Conservation (phyloP, 2,797 vertebrate genomes). For the Fratercula arctica region DNA sequence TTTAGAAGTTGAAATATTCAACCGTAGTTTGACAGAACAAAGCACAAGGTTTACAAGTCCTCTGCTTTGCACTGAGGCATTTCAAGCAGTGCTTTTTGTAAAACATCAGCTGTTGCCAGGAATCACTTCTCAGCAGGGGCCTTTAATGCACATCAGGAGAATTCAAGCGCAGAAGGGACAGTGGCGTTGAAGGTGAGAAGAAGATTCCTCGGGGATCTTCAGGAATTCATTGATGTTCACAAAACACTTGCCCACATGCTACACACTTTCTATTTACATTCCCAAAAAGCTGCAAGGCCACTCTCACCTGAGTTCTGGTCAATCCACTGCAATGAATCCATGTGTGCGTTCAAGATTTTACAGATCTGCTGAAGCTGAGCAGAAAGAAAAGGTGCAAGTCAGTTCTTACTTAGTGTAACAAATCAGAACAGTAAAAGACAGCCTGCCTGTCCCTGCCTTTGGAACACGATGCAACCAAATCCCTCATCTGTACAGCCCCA, state of each 20-base stretch:
- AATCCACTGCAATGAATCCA: conserved; percentile 93
- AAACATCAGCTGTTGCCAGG: not conserved
- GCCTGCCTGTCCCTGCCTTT: not conserved
- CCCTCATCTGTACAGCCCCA: not conserved
- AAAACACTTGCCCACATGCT: not conserved
- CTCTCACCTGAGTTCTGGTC: conserved; percentile 87
- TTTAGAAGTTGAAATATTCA: not conserved
- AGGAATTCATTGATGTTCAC: not conserved
- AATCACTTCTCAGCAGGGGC: not conserved
- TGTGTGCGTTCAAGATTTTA: conserved; percentile 90
- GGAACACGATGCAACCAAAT: not conserved
- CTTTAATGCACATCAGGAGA: not conserved
- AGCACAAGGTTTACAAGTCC: not conserved
- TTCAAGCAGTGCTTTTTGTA: not conserved
- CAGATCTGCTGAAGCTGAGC: conserved; percentile 91
- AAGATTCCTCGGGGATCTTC: not conserved
- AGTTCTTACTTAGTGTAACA: not conserved
- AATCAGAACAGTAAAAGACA: not conserved
- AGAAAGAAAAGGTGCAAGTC: not conserved
- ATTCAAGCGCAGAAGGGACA: not conserved
- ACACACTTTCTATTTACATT: not conserved
- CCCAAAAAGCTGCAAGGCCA: not conserved
- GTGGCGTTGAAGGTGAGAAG: not conserved
- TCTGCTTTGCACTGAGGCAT: not conserved
- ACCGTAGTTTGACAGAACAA: not conserved